Base-by-base conservation (phyloP, 2,113 vertebrate species). In the Hyaena hyaena region DNA sequence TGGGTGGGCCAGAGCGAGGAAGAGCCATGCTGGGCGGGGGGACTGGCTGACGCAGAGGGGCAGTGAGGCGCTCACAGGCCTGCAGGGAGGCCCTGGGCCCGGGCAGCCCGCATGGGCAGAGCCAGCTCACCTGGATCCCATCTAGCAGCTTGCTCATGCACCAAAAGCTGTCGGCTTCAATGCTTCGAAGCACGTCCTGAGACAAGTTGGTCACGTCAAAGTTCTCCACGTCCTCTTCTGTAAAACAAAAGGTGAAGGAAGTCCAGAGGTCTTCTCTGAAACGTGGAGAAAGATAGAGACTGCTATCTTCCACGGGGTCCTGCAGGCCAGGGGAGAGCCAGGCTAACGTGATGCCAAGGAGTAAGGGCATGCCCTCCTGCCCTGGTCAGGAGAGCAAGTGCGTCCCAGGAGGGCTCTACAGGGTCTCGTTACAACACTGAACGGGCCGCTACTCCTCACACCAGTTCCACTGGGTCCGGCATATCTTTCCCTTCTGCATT, bases 141-240 rank as follows among this genome's bases (percentile, higher is more conserved):
- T 99, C 99, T 97, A 99, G 98, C 96, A 99, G 99, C 89, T 99
- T 99, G 99, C 99, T 99, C 99, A 99, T 99, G 98, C 99, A 99
- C 99, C 99, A 99, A 97, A 99, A 99, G 97, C 99, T 99, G 95
- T 99, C 99, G 0, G 99, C 99, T 90, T 99, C 99, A 0, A 99
- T 99, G 99, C 99, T 99, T 66, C 99, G 99, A 87, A 99, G 98
- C 68, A 99, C 99, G 76, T 99, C 99, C 98, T 99, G 98, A 11
- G 99, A 99, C 97, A 99, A 98, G 48, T 98, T 99, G 0, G 99
- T 98, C 97, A 99, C 99, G 0, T 99, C 99, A 16, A 99, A 99
- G 98, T 99, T 99, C 98, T 99, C 99, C 98, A 99, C 99, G 1
- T 99, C 99, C 93, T 99, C 99, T 89, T 99, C 99, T 99, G 98